phyloP scores from a whole-genome alignment of 2,113 vertebrate genomes.

The Perca schrenkii region DNA sequence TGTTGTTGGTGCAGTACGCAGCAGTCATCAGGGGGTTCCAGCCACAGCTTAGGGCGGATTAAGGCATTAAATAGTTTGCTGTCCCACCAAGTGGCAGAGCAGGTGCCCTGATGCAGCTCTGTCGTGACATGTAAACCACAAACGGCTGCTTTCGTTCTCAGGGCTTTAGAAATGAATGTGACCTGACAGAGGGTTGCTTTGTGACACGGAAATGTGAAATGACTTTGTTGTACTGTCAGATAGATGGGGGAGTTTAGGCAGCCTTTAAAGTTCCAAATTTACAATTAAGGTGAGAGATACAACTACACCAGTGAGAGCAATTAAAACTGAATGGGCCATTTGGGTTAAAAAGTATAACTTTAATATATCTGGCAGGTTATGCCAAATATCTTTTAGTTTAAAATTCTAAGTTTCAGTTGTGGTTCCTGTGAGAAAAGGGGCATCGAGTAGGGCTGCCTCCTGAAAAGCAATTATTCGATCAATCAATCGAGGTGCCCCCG shows the following conservation, averaged over 20 bases:
- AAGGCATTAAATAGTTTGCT: constrained; percentile 80
- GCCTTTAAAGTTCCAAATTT: constrained; percentile 43
- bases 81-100: constrained; percentile 71
- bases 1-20: constrained; percentile 78
- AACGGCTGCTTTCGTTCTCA: constrained; percentile 27
- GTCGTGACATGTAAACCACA: constrained; percentile 43
- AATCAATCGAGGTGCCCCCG: not conserved
- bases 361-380: constrained; percentile 1
- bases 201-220: constrained; percentile 20
- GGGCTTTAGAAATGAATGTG: constrained; percentile 21
- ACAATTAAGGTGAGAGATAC: constrained; percentile 42
- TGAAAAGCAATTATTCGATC: not conserved
- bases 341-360: constrained; percentile 24
- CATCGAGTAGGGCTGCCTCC: not conserved
- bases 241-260: constrained; percentile 2
- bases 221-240: constrained; percentile 20
- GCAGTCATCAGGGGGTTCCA: constrained; percentile 76
- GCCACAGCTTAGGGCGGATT: constrained; percentile 80
- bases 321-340: constrained; percentile 42
- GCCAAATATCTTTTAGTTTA: not conserved
- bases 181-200: constrained; percentile 26
- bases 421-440: not conserved
- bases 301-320: constrained; percentile 20
- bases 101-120: constrained; percentile 60
- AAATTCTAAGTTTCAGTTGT: not conserved